Evolutionary conservation across 2,797 vertebrate genomes (phyloP).

Genomic region (Dryobates pubescens): DNA sequence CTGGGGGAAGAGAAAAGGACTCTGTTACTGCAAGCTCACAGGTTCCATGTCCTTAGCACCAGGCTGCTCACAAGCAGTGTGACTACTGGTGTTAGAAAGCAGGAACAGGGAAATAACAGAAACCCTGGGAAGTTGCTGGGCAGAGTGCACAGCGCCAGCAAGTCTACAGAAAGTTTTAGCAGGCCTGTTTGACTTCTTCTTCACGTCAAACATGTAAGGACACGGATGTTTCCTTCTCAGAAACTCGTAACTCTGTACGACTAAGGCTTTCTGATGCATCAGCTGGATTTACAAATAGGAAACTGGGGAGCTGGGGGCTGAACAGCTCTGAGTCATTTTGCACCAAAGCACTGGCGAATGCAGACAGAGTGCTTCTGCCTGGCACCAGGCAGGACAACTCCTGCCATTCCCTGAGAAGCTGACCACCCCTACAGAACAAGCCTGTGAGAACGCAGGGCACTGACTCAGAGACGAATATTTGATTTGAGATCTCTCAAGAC

Average conservation of each 20-base stretch:
- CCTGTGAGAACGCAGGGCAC: not conserved
- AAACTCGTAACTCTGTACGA: not conserved
- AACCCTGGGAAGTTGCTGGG: not conserved
- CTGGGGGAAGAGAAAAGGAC: slow-evolving; percentile 70
- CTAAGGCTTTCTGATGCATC: slow-evolving; percentile 16
- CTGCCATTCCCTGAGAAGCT: not conserved
- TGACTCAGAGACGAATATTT: slow-evolving; percentile 28
- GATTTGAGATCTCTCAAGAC: slow-evolving; percentile 36
- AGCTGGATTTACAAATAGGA: not conserved
- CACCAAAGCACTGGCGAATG: not conserved
- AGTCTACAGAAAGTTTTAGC: not conserved
- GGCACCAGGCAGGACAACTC: not conserved
- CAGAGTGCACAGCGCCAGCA: rapidly evolving
- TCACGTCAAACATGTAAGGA: not conserved
- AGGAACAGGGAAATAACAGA: not conserved
- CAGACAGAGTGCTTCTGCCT: not conserved
- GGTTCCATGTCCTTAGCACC: not conserved
- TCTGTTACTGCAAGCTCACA: not conserved
- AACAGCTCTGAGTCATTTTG: slow-evolving; percentile 24
- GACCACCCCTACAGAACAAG: not conserved
- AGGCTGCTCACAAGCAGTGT: rapidly evolving
- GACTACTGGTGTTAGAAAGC: not conserved
- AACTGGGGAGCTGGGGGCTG: not conserved
- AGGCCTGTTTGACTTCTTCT: not conserved
- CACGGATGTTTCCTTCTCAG: not conserved